phyloP scores from a whole-genome alignment of 1,140 invertebrate genomes.

The Drosophila ananassae region DNA sequence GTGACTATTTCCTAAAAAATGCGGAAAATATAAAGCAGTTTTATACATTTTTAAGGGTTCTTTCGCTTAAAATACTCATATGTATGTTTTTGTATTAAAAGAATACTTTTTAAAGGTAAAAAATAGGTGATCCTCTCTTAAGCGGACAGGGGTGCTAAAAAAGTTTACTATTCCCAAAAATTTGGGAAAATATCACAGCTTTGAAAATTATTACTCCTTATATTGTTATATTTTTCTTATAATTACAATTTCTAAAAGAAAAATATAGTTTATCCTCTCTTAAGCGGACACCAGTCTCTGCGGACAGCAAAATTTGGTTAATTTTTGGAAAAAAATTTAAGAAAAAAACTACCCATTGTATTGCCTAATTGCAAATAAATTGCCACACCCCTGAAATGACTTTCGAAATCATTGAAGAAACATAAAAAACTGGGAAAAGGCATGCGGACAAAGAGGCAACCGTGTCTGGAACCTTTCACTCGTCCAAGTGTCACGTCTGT shows the following conservation, averaged over 20 bases:
- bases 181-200: no score
- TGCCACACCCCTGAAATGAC: background rate
- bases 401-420: background rate
- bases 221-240: no score
- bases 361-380: background rate
- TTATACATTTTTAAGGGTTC: no score
- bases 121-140: background rate
- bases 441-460: constrained; percentile 21
- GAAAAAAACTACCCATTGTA: background rate
- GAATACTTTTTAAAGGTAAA: no score
- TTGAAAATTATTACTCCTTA: no score
- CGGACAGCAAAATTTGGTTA: background rate
- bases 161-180: no score
- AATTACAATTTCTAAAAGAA: no score
- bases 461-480: constrained; percentile 24
- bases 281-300: background rate
- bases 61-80: no score
- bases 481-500: constrained; percentile 41
- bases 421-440: background rate
- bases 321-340: background rate
- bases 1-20: no score
- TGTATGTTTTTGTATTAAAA: no score
- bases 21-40: no score
- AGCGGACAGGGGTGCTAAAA: background rate
- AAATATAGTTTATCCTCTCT: background rate